A percentile compares a stretch with the other conserved stretches of the same genome.
phyloP scores from a whole-genome alignment of 2,113 vertebrate species.

The Pseudonaja textilis region DNA sequence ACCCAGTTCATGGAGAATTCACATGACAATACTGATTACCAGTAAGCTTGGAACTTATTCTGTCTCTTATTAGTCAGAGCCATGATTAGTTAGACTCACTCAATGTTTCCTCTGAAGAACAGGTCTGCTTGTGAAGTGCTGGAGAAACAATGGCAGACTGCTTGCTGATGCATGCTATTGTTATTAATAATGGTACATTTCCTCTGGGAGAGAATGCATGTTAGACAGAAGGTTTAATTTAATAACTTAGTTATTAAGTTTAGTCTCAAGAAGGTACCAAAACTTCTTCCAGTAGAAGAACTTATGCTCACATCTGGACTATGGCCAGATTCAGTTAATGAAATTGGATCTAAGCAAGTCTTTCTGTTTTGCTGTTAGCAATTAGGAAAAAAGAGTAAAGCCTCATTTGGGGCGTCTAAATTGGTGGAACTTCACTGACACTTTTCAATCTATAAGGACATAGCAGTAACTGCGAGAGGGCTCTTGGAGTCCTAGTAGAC shows the following conservation, averaged over 20 bases:
- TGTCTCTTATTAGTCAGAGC: background rate
- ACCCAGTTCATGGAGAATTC: background rate
- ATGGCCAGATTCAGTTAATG: background rate
- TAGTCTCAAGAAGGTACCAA: background rate
- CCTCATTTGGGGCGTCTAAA: background rate
- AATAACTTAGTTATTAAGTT: background rate
- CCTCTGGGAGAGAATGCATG: background rate
- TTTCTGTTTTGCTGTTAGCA: background rate
- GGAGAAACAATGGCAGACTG: background rate
- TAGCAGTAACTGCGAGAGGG: background rate
- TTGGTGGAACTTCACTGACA: background rate
- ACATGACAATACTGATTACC: background rate
- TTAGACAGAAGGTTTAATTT: background rate
- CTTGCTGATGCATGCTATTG: background rate
- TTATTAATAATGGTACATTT: background rate
- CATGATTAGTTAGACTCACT: background rate
- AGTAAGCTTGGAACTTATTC: background rate
- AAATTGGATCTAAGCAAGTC: background rate
- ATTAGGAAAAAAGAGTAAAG: background rate
- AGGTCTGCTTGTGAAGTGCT: background rate
- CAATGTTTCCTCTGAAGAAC: background rate
- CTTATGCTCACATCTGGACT: background rate
- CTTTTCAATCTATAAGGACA: background rate
- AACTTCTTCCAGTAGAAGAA: background rate
- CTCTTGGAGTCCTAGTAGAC: background rate